Percentiles rank a stretch among this genome's conserved stretches.
phyloP scores from a whole-genome alignment of 2,888 invertebrate species.

The Tigriopus californicus region DNA sequence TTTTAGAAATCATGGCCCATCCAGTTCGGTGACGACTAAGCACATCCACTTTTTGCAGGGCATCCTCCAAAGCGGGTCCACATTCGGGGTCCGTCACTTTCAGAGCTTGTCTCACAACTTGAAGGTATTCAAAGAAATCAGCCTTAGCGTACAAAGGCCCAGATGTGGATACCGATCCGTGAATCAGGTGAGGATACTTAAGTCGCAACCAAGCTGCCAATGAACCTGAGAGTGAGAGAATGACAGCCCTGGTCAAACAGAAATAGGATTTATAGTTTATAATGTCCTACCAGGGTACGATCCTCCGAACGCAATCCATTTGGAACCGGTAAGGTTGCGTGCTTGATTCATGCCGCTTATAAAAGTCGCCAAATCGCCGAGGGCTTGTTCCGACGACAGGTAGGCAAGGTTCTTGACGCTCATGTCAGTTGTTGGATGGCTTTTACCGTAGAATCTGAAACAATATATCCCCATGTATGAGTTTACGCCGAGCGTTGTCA shows the following conservation, averaged over 20 bases:
- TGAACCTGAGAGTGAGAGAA: constrained; percentile 33
- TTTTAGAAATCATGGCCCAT: constrained; percentile 42
- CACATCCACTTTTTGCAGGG: constrained; percentile 43
- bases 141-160: constrained; percentile 43
- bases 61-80: constrained; percentile 41
- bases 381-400: constrained; percentile 39
- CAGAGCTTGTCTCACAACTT: constrained; percentile 55
- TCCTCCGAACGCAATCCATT: constrained; percentile 87
- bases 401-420: constrained; percentile 54
- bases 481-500: not conserved
- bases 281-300: constrained; percentile 51
- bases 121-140: constrained; percentile 47
- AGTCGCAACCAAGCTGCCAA: constrained; percentile 69
- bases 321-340: constrained; percentile 39
- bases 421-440: constrained; percentile 48
- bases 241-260: too few relatives aligned
- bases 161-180: constrained; percentile 70
- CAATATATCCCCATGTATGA: constrained; percentile 20
- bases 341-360: constrained; percentile 47
- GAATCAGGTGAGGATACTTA: constrained; percentile 65
- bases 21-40: constrained; percentile 42
- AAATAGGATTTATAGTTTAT: too few relatives aligned
- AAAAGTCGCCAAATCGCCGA: constrained; percentile 68
- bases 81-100: constrained; percentile 47
- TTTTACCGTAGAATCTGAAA: constrained; percentile 67